Conservation (phyloP, 2,797 vertebrate species). For the Falco berigora region DNA sequence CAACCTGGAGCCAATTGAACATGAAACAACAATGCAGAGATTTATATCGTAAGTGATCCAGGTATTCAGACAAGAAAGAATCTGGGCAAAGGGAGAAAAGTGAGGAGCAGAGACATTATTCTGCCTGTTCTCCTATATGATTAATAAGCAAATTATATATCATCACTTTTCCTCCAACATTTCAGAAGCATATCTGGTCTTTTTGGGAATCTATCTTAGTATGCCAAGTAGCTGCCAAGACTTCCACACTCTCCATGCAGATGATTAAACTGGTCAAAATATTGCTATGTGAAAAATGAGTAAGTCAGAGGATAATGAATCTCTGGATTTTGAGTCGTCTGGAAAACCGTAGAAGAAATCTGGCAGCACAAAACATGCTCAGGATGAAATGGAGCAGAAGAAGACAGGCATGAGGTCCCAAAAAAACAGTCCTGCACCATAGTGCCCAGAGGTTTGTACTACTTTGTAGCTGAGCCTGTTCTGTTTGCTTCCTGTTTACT, state of each 20-base stretch:
- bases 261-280: conserved; percentile 65
- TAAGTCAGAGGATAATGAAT: conserved; percentile 43
- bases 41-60: background rate
- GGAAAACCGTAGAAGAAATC: background rate
- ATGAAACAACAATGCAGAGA: background rate
- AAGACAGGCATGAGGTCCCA: background rate
- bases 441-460: background rate
- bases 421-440: background rate
- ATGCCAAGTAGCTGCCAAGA: conserved; percentile 58
- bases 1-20: background rate
- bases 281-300: conserved; percentile 49
- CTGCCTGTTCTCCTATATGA: conserved; percentile 26
- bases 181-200: conserved; percentile 47
- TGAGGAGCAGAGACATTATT: background rate
- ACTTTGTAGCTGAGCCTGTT: background rate
- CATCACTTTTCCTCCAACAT: conserved; percentile 39
- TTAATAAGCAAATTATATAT: conserved; percentile 61
- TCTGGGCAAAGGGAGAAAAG: background rate
- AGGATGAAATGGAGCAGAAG: background rate
- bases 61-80: background rate
- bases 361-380: background rate
- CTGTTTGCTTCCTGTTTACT: background rate
- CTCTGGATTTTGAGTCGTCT: conserved; percentile 28
- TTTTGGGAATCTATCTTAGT: conserved; percentile 56
- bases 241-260: conserved; percentile 47